These are phyloP conservation scores for Alligator sinensis DNA, from an alignment of 2,113 vertebrate genomes.

Conservation along the genomic window DNA sequence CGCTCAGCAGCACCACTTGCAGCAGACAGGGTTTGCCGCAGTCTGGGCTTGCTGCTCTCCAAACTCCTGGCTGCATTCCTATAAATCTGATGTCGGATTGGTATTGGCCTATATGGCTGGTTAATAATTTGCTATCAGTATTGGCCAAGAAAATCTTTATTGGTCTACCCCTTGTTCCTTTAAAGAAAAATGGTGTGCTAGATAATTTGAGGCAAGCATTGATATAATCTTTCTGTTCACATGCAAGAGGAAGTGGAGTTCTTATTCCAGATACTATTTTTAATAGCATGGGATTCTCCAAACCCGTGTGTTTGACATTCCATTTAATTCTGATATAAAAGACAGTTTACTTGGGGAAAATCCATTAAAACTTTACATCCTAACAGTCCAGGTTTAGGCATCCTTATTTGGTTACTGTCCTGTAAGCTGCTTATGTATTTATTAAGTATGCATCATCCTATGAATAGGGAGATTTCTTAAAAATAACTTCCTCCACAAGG, in stretches of 20 bases:
- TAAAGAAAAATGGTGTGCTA: background rate
- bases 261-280: rapidly evolving
- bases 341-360: background rate
- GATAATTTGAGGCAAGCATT: background rate
- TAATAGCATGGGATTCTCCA: background rate
- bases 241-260: background rate
- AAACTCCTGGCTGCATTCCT: too few species aligned
- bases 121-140: too few species aligned
- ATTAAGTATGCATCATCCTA: rapidly evolving
- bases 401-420: background rate
- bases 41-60: too few species aligned
- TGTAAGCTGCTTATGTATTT: background rate
- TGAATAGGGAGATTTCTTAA: background rate
- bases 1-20: too few species aligned
- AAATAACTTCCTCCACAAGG: conserved; percentile 12
- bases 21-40: too few species aligned
- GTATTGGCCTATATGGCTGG: too few species aligned
- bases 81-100: too few species aligned
- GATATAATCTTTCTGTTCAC: background rate
- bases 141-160: too few species aligned
- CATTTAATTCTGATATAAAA: rapidly evolving
- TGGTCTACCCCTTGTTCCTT: background rate
- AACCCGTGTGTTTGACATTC: background rate
- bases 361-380: background rate
- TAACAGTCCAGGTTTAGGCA: background rate